Evolutionary conservation across 2,113 vertebrate genomes (phyloP).

Genomic region (Siniperca knerii): DNA sequence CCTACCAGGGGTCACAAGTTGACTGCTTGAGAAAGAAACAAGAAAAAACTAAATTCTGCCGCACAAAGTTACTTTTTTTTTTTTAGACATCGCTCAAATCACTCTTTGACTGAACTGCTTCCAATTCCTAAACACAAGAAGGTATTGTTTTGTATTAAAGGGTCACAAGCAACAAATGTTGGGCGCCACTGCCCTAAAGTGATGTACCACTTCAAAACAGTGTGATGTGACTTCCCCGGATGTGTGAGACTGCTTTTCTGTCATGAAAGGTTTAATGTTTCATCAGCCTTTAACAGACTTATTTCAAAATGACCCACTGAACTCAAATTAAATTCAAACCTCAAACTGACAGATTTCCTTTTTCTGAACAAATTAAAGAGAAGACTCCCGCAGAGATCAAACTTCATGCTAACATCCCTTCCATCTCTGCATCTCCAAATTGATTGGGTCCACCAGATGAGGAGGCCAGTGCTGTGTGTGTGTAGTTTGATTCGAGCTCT

Average conservation of each 20-base stretch:
- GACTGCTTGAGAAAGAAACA: too few species aligned
- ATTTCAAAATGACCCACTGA: constrained; percentile 2
- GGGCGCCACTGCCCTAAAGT: too few species aligned
- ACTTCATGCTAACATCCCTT: neutral
- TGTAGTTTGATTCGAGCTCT: neutral
- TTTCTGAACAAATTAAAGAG: neutral
- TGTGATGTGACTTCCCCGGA: neutral
- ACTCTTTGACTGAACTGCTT: too few species aligned
- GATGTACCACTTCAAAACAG: neutral
- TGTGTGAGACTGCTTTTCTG: neutral
- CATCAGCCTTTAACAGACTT: neutral
- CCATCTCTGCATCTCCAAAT: constrained; percentile 5
- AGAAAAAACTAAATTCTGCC: too few species aligned
- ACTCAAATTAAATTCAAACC: neutral
- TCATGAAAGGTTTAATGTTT: neutral
- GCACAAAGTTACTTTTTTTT: too few species aligned
- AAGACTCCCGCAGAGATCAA: accelerated
- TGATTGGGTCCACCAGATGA: constrained; percentile 44
- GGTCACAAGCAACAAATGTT: too few species aligned
- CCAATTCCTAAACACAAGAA: too few species aligned
- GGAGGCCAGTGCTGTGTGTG: neutral
- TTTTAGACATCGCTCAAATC: too few species aligned
- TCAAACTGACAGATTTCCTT: neutral
- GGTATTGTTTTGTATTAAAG: too few species aligned
- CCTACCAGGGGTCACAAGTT: too few species aligned